Conservation (phyloP, 2,888 invertebrate genomes). For the Metellina segmentata region DNA sequence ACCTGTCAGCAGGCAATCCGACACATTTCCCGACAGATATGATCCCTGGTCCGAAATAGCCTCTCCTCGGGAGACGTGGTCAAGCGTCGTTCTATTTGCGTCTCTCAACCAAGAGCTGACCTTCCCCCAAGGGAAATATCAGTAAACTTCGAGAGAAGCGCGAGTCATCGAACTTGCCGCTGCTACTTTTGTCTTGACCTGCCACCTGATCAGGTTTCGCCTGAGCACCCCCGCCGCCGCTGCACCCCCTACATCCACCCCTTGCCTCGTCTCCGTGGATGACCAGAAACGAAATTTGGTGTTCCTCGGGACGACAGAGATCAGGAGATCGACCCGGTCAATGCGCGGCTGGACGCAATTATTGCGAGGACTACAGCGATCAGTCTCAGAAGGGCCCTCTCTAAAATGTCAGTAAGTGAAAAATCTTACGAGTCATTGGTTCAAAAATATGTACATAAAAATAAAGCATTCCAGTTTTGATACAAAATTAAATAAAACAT, state of each 20-base stretch:
- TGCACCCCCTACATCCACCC: background rate
- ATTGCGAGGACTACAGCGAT: background rate
- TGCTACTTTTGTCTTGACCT: slow-evolving; percentile 36
- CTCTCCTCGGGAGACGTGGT: slow-evolving; percentile 8
- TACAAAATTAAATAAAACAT: too few relatives aligned
- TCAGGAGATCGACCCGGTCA: background rate
- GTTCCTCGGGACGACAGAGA: too few relatives aligned
- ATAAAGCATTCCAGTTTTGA: too few relatives aligned
- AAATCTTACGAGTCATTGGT: too few relatives aligned
- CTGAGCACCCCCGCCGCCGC: slow-evolving; percentile 17
- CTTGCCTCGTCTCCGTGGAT: background rate
- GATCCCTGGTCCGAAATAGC: background rate
- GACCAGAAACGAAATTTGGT: background rate
- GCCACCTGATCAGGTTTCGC: slow-evolving; percentile 48
- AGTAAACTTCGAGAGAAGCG: background rate
- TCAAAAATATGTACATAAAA: too few relatives aligned
- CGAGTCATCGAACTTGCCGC: slow-evolving; percentile 62
- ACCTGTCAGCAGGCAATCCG: too few relatives aligned
- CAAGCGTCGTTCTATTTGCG: slow-evolving; percentile 33
- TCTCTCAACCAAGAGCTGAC: background rate
- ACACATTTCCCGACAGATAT: too few relatives aligned
- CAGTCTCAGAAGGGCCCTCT: too few relatives aligned
- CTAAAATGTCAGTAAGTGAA: too few relatives aligned
- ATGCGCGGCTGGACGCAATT: background rate
- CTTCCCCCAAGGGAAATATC: background rate